phyloP scores from a whole-genome alignment of 2,113 vertebrate species.

The Syrmaticus mikado region DNA sequence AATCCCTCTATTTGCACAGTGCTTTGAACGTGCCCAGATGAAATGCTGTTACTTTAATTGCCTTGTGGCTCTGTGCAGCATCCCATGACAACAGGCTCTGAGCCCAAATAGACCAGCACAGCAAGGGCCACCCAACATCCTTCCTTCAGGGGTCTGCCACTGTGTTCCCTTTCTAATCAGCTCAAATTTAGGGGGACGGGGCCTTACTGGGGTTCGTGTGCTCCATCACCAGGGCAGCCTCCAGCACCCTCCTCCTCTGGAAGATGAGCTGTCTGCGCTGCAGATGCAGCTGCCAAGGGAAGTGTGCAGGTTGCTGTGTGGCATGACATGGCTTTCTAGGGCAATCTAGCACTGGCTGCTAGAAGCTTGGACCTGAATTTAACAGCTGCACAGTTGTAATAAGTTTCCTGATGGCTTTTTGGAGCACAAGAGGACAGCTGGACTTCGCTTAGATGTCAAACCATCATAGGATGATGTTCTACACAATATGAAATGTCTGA shows the following conservation, averaged over 20 bases:
- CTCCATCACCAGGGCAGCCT: rapidly evolving
- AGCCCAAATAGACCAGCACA: not conserved
- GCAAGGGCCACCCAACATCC: rapidly evolving
- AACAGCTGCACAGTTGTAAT: not conserved
- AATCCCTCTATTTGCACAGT: slow-evolving; percentile 31
- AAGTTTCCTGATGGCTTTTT: not conserved
- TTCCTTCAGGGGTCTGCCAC: not conserved
- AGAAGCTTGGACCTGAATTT: not conserved
- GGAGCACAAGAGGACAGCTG: not conserved
- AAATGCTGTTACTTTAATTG: not conserved
- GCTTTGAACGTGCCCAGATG: not conserved
- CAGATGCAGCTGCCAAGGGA: not conserved
- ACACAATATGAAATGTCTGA: not conserved
- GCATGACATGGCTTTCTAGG: not conserved
- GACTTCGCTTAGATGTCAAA: not conserved
- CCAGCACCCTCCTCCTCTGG: not conserved
- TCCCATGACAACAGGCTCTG: not conserved
- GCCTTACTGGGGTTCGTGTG: not conserved
- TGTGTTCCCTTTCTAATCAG: not conserved
- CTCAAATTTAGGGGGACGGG: rapidly evolving
- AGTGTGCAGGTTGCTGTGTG: not conserved
- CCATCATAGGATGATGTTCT: not conserved
- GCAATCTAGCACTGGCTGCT: not conserved
- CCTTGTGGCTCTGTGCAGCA: not conserved
- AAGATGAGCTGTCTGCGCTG: not conserved